Conservation (phyloP, 2,888 invertebrate species). For the Drosophila barbarae region DNA sequence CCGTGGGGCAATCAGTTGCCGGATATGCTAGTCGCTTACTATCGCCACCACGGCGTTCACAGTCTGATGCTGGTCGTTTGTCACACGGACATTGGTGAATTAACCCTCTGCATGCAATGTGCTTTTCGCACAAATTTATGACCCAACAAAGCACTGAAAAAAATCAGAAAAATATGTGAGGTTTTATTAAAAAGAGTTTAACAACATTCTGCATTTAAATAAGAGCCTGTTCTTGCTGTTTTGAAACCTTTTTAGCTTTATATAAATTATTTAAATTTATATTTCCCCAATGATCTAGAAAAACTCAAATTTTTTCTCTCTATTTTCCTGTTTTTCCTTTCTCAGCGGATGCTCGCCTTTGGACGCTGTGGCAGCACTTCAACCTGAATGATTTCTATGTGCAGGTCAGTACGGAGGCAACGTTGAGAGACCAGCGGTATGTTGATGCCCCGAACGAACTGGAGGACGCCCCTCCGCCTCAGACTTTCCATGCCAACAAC, state of each 20-base stretch:
- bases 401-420: slow-evolving; percentile 61
- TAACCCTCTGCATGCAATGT: slow-evolving; percentile 44
- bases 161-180: background rate
- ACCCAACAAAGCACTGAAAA: slow-evolving; percentile 26
- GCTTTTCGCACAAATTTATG: slow-evolving; percentile 42
- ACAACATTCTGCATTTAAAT: background rate
- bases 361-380: slow-evolving; percentile 52
- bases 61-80: slow-evolving; percentile 74
- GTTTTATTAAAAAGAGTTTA: background rate
- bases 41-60: slow-evolving; percentile 73
- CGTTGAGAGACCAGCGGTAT: slow-evolving; percentile 55
- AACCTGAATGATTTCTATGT: slow-evolving; percentile 60
- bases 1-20: slow-evolving; percentile 72
- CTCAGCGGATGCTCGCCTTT: slow-evolving; percentile 42
- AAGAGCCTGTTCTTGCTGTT: background rate
- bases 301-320: background rate
- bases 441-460: slow-evolving; percentile 31
- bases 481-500: slow-evolving; percentile 56
- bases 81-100: slow-evolving; percentile 67
- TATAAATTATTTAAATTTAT: background rate
- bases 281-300: background rate
- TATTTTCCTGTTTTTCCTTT: slow-evolving; percentile 8
- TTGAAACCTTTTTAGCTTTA: background rate
- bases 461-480: slow-evolving; percentile 57
- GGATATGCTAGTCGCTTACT: slow-evolving; percentile 75